Evolutionary conservation across 2,113 vertebrate genomes (phyloP).

Genomic region (Aphelocoma coerulescens): DNA sequence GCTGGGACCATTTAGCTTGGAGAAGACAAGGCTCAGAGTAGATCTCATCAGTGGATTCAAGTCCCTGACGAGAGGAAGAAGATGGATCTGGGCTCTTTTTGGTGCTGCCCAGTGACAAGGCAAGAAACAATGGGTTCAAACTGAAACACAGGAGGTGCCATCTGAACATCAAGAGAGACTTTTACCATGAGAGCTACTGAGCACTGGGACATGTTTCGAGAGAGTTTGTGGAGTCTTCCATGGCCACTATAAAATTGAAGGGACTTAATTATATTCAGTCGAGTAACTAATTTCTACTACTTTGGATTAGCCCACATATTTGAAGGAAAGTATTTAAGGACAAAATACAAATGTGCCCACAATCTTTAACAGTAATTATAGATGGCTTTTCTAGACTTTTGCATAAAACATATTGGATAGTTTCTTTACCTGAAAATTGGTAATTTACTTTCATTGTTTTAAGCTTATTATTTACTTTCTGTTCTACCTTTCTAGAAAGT

Average conservation of each 20-base stretch:
- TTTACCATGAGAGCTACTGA: neutral
- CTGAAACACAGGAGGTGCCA: neutral
- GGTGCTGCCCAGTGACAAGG: neutral
- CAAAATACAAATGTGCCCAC: neutral
- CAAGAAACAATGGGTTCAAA: neutral
- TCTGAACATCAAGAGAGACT: neutral
- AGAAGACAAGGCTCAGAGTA: neutral
- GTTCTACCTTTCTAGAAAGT: neutral
- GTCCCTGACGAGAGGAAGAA: accelerated
- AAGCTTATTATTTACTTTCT: neutral
- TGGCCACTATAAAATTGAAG: neutral
- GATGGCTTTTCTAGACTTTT: neutral
- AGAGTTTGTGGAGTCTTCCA: neutral
- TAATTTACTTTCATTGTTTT: neutral
- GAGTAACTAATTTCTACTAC: neutral
- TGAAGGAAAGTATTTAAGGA: neutral
- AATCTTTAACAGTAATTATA: neutral
- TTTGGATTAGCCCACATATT: neutral
- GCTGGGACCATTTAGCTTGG: neutral
- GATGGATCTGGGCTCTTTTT: neutral
- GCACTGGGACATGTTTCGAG: neutral
- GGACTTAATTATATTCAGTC: neutral
- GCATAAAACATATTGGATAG: neutral
- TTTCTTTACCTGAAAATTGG: neutral
- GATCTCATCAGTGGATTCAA: neutral